phyloP scores from a whole-genome alignment of 2,888 invertebrate species.

The Xylophagus ater region DNA sequence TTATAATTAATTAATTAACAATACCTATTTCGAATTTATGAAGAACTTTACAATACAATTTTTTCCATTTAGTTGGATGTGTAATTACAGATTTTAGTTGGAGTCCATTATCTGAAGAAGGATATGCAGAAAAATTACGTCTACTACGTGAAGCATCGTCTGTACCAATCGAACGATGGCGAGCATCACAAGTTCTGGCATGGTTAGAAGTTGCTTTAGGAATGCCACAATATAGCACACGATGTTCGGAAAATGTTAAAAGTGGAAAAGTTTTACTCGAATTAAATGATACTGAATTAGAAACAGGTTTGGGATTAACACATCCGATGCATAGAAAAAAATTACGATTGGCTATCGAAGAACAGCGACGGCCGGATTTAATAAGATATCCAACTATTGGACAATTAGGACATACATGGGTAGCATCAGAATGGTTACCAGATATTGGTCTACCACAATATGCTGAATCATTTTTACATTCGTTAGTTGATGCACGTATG shows the following conservation, averaged over 20 bases:
- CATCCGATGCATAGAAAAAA: constrained; percentile 93
- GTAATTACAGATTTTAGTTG: constrained; percentile 33
- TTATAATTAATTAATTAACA: too few relatives aligned
- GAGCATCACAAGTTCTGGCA: constrained; percentile 84
- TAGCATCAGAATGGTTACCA: constrained; percentile 84
- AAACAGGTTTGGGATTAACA: constrained; percentile 78
- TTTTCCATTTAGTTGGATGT: not conserved
- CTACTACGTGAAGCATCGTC: constrained; percentile 68
- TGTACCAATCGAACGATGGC: constrained; percentile 81
- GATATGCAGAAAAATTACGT: constrained; percentile 37
- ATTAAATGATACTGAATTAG: constrained; percentile 81
- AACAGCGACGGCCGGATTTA: constrained; percentile 75
- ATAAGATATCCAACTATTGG: constrained; percentile 81
- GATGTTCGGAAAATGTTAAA: constrained; percentile 87
- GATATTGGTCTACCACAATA: constrained; percentile 86
- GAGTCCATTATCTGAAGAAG: constrained; percentile 38
- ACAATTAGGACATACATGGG: constrained; percentile 85
- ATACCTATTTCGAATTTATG: too few relatives aligned
- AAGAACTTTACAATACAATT: not conserved
- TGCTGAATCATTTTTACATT: constrained; percentile 75
- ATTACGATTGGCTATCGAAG: constrained; percentile 83
- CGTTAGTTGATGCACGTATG: constrained; percentile 87
- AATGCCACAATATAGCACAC: constrained; percentile 85
- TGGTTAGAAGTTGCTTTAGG: constrained; percentile 90
- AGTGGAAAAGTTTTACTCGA: constrained; percentile 92